Percentiles rank a stretch among this genome's conserved stretches.
Conservation (phyloP, 2,113 vertebrate genomes). For the Sinocyclocheilus grahami region DNA sequence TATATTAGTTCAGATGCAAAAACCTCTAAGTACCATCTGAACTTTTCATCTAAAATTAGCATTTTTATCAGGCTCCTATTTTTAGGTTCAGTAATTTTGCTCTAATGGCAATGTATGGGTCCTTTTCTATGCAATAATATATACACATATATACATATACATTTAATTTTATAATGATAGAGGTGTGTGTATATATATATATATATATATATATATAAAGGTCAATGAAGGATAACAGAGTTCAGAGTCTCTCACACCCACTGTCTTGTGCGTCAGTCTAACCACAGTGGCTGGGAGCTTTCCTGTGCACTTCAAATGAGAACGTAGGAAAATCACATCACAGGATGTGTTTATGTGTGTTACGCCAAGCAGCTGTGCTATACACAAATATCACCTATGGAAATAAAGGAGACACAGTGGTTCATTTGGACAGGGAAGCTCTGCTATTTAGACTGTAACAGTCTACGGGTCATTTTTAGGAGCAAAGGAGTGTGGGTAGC, state of each 20-base stretch:
- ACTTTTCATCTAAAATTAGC: no score
- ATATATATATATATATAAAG: neutral
- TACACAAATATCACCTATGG: constrained; percentile 52
- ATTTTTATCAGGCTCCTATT: no score
- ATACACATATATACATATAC: neutral
- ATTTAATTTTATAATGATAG: neutral
- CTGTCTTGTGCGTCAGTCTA: constrained; percentile 66
- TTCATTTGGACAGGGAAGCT: constrained; percentile 35
- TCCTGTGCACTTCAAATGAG: constrained; percentile 48
- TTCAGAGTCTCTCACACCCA: constrained; percentile 68
- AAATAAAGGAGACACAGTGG: constrained; percentile 22
- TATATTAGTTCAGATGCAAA: no score
- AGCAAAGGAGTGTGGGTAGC: neutral
- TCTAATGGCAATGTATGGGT: no score
- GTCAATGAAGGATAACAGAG: constrained; percentile 40
- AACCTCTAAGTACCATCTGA: no score
- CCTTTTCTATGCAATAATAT: no score
- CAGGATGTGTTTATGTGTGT: constrained; percentile 51
- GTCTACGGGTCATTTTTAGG: neutral
- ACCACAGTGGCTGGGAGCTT: constrained; percentile 72
- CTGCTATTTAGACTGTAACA: neutral
- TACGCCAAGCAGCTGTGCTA: constrained; percentile 52
- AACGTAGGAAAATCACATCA: constrained; percentile 34
- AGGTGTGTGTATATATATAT: neutral
- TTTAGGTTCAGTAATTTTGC: no score